Evolutionary conservation across 92 coral and sea anemone genomes (phyloP), one percentile per base, ranked within the genome.

Genomic region (Palythoa caribaeorum): DNA sequence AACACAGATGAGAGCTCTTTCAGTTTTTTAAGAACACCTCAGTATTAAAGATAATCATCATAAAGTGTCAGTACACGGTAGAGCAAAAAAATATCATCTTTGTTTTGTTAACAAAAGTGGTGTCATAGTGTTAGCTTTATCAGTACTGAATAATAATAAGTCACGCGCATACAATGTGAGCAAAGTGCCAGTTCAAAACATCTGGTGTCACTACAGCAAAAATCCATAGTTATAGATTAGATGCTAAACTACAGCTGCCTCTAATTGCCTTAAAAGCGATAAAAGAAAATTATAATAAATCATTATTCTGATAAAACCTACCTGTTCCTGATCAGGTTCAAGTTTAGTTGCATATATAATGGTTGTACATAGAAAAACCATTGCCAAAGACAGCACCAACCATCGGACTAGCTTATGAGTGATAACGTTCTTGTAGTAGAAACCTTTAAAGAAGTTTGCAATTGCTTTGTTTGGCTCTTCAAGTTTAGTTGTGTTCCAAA

Each of bases 271-370:
- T 53, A 14, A 36, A 54, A 77, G 7, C 12, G 55, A 81, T 38
- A 65, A 62, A 63, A 12, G 50, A 63, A 36, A 6, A 5, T 1
- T 37, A 8, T n/a, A 19, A 16, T 54, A 44, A 44, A 44, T 44
- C 50, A 8, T 5, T 44, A 44, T 44, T 44, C 50, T 44, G 8
- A 63, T 3, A 63, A 16, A 37, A 84, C 98, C 80, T 50, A 95
- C 99, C 97, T 96, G 98, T 69, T 97, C 98, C 72, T 93, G 94
- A 69, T 95, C 98, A 21, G 99, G 98, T 15, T 92, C 91, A 37
- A 97, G 92, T 77, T 91, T 90, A 14, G 94, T 94, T 6, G 99
- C 99, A 94, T 88, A 97, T 38, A 91, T 93, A 19, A 97, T 88
- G 3, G 97, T 92, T 15, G 91, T 88, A 52, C 92, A 90, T 11